phyloP scores from a whole-genome alignment of 2,888 invertebrate genomes.

The Lycophotia porphyrea region DNA sequence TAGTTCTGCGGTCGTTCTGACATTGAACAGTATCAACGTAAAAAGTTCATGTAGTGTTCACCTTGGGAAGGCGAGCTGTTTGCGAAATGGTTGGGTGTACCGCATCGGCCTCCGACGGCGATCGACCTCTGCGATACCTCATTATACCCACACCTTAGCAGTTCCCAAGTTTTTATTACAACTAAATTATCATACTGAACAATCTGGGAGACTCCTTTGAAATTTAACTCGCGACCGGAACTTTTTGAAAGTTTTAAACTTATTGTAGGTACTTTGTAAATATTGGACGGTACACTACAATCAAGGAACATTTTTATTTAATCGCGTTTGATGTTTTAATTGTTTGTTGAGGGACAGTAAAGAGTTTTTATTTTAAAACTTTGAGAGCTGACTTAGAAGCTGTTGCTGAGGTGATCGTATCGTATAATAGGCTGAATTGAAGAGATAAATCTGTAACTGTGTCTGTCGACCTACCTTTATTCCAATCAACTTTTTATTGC shows the following conservation, averaged over 20 bases:
- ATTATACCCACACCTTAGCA: slow-evolving; percentile 73
- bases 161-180: slow-evolving; percentile 67
- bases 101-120: slow-evolving; percentile 77
- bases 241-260: slow-evolving; percentile 51
- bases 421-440: neutral
- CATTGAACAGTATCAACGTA: slow-evolving; percentile 84
- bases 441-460: neutral
- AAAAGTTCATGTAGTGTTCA: slow-evolving; percentile 79
- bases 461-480: neutral
- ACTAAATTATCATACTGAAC: slow-evolving; percentile 62
- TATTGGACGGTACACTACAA: slow-evolving; percentile 30
- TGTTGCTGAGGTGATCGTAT: neutral
- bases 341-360: slow-evolving; percentile 5
- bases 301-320: slow-evolving; percentile 13
- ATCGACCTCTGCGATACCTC: slow-evolving; percentile 78
- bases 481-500: slow-evolving; percentile 11
- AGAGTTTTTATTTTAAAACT: slow-evolving; percentile 16
- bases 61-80: slow-evolving; percentile 83
- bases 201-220: slow-evolving; percentile 61
- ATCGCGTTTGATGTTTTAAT: slow-evolving; percentile 23
- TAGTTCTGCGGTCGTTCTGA: slow-evolving; percentile 85
- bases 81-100: slow-evolving; percentile 82
- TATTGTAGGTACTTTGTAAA: slow-evolving; percentile 35
- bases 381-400: neutral
- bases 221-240: slow-evolving; percentile 57